These are phyloP conservation scores for Drosophila pseudotakahashii DNA, from an alignment of 2,888 invertebrate species.

Conservation along the genomic window DNA sequence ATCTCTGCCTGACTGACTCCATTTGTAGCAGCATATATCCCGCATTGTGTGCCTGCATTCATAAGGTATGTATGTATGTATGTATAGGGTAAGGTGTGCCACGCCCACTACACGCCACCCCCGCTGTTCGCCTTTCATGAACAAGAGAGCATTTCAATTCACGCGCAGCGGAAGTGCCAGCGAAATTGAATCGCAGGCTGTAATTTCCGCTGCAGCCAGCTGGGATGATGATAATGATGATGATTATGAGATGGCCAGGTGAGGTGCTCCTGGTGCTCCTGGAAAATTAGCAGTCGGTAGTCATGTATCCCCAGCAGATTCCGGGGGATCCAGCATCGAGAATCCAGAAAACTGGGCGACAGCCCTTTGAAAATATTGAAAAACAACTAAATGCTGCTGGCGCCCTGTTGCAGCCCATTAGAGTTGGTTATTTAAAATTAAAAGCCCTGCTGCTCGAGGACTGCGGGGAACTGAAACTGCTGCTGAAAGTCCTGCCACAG, in stretches of 20 bases:
- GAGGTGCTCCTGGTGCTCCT: neutral
- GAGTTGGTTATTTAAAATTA: conserved; percentile 62
- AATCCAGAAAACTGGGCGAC: conserved; percentile 3
- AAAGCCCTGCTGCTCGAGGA: conserved; percentile 34
- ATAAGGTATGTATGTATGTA: conserved; percentile 1
- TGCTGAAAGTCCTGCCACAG: conserved; percentile 5
- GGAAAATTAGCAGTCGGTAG: conserved; percentile 1
- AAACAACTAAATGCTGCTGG: conserved; percentile 52
- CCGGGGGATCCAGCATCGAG: neutral
- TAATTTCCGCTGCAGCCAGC: conserved; percentile 73
- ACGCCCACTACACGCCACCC: neutral
- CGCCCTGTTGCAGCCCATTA: conserved; percentile 54
- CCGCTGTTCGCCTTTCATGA: conserved; percentile 53
- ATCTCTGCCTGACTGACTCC: conserved; percentile 48
- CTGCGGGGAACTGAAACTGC: neutral
- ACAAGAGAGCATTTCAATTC: conserved; percentile 68
- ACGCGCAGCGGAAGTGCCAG: conserved; percentile 70
- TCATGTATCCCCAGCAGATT: no score
- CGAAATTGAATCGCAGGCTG: conserved; percentile 78
- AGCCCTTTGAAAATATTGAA: conserved; percentile 37
- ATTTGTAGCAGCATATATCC: conserved; percentile 23
- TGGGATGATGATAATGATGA: conserved; percentile 27
- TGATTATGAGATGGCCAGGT: conserved; percentile 8
- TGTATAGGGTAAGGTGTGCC: conserved; percentile 5
- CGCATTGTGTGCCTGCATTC: conserved; percentile 28